Evolutionary conservation across 2,888 invertebrate species (phyloP), one percentile per base, ranked within the genome.

Genomic region (Tetramorium bicarinatum): DNA sequence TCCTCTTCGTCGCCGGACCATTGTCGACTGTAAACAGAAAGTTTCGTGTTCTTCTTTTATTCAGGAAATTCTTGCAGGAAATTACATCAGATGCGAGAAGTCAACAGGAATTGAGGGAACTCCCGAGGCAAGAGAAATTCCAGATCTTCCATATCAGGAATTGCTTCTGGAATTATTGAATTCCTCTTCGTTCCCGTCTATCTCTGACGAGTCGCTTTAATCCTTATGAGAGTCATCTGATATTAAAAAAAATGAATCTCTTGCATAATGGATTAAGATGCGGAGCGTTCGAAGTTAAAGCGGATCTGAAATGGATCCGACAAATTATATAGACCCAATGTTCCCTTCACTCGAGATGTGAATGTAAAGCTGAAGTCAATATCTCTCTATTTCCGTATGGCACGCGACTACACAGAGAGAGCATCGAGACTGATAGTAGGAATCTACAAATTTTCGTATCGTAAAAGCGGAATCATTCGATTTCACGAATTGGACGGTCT

Each of bases 1-100:
- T 93, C 92, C 66, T 92, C 92, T 71, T 93, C 93, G 85, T 93
- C 93, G 15, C 91, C 92, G 47, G 94, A 93, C 94, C 94, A 94
- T 52, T 93, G 93, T 61, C 91, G 92, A 80, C 93, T 94, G 85
- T 21, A 76, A 76, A 25, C 18, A 34, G 4, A 34, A 15, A 52
- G 59, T 49, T 41, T 75, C 38, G 18, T 54, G 29, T 69, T 3
- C 18, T 18, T 1, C 13, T 21, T 41, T 56, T 44, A 79, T 71
- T 71, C 25, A 54, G 4, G 29, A 34, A 34, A 34, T 34, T 2
- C 15, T 18, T 13, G 11, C 56, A 18, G n/a, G 2, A 44, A 52
- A 38, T 18, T 38, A 67, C 18, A 13, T 54, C 11, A 21, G 44
- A 7, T 15, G 29, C 29, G 54, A 52, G 4, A 15, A 52, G 6